A percentile compares a stretch with the other conserved stretches of the same genome.
Evolutionary conservation across 2,888 invertebrate species (phyloP).

Genomic region (Rambutsinella grinnellia): DNA sequence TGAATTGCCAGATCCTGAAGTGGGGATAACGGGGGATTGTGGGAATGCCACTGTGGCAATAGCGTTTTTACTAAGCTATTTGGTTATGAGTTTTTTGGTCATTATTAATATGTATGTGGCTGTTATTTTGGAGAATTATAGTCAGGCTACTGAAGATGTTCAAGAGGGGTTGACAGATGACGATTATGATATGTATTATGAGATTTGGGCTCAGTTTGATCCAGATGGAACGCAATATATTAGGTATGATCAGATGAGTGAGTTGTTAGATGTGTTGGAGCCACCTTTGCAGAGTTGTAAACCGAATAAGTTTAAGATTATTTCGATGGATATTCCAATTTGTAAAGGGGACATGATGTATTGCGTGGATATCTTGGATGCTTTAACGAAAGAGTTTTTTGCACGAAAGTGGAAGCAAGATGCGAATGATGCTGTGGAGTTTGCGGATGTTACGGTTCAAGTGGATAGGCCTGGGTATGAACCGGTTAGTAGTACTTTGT

Average conservation of each 20-base stretch:
- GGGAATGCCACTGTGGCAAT: conserved; percentile 95
- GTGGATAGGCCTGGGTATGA: conserved; percentile 92
- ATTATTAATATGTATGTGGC: conserved; percentile 99
- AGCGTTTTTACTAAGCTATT: conserved; percentile 93
- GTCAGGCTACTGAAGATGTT: conserved; percentile 98
- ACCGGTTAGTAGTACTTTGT: conserved; percentile 91
- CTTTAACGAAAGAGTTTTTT: conserved; percentile 98
- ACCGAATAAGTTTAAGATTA: conserved; percentile 95
- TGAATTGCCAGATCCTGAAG: conserved; percentile 97
- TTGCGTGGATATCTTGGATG: conserved; percentile 98
- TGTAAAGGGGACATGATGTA: conserved; percentile 88
- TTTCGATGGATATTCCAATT: conserved; percentile 98
- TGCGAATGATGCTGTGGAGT: conserved; percentile 90
- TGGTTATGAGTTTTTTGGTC: conserved; percentile 98
- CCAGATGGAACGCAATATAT: conserved; percentile 98
- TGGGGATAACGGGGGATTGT: conserved; percentile 92
- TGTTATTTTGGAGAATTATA: conserved; percentile 99
- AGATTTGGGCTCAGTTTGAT: conserved; percentile 99
- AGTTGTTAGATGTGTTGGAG: conserved; percentile 95
- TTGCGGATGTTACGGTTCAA: conserved; percentile 85
- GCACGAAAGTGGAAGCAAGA: conserved; percentile 85
- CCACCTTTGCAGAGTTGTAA: conserved; percentile 97
- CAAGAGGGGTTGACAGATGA: conserved; percentile 97
- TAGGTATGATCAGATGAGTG: conserved; percentile 92
- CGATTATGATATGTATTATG: conserved; percentile 82